Evolutionary conservation across 2,888 invertebrate species (phyloP), one percentile per base, ranked within the genome.

Genomic region (Lysandra bellargus): DNA sequence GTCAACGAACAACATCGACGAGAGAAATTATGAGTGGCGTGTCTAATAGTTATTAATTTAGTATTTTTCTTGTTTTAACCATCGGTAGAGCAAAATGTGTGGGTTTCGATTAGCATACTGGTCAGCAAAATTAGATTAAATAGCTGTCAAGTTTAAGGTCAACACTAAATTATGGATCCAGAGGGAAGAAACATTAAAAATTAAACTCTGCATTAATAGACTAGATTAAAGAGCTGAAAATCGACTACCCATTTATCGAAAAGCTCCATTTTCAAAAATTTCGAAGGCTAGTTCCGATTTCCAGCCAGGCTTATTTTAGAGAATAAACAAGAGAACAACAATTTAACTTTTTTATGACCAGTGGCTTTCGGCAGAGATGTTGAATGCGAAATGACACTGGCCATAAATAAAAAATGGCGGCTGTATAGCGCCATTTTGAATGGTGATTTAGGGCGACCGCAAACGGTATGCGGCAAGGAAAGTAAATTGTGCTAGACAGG

Each of bases 401-500:
- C 33, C 33, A 69, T 69, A 69, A 69, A 69, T 37, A 69, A 69
- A 69, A 69, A 69, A 69, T 69, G 69, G 69, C 69, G 33, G 69
- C 69, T 69, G 69, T 17, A 14, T 37, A 33, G 69, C 69, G 69
- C 69, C 69, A 69, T 69, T 33, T 37, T 69, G 69, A 69, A 64
- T 30, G 3, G 33, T 37, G 14, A 69, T 69, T 69, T 33, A 69
- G 6, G 33, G 69, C 37, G 69, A 40, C 40, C 73, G 73, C 74
- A 44, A 49, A 49, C 44, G 76, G 49, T 33, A 76, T 53, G 49
- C 53, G 49, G 30, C 53, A 76, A 76, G 53, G 76, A 76, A 76
- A 76, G 76, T 76, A 76, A 76, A 57, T 76, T 76, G 30, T 33
- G 33, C 33, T 53, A 76, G 76, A 76, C 76, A 76, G 30, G 76